A percentile compares a stretch with the other conserved stretches of the same genome.
These are phyloP conservation scores for Antheraea assamensis DNA, from an alignment of 2,888 invertebrate genomes.

Conservation along the genomic window DNA sequence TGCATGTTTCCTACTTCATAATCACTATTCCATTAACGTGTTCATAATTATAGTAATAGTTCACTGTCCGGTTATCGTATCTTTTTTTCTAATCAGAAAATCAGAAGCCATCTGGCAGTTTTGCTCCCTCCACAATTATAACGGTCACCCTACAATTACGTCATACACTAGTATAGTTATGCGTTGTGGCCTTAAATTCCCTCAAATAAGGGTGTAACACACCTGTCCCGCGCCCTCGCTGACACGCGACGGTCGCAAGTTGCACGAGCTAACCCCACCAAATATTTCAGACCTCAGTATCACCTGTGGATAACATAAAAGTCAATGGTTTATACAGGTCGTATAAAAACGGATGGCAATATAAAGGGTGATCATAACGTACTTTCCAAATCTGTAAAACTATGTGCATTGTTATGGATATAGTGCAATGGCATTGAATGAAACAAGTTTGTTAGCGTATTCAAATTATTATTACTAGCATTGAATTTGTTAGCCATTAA, in stretches of 20 bases:
- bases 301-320: constrained; percentile 24
- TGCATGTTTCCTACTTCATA: not conserved
- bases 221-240: constrained; percentile 76
- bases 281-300: constrained; percentile 46
- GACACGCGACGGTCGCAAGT: constrained; percentile 74
- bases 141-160: constrained; percentile 53
- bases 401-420: constrained; percentile 72
- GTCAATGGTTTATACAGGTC: constrained; percentile 30
- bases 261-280: constrained; percentile 55
- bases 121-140: constrained; percentile 26
- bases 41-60: not conserved
- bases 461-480: constrained; percentile 55
- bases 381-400: constrained; percentile 65
- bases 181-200: constrained; percentile 69
- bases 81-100: constrained; percentile 4
- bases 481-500: constrained; percentile 21
- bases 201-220: constrained; percentile 75
- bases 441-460: constrained; percentile 47
- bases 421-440: constrained; percentile 53
- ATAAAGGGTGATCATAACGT: constrained; percentile 58
- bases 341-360: constrained; percentile 41
- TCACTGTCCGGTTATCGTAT: not conserved
- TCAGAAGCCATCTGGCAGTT: constrained; percentile 17
- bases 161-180: constrained; percentile 63
- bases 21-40: not conserved